Percentiles rank a stretch among this genome's conserved stretches.
These are phyloP conservation scores for Maconellicoccus hirsutus DNA, from an alignment of 1,140 invertebrate species.

Conservation along the genomic window DNA sequence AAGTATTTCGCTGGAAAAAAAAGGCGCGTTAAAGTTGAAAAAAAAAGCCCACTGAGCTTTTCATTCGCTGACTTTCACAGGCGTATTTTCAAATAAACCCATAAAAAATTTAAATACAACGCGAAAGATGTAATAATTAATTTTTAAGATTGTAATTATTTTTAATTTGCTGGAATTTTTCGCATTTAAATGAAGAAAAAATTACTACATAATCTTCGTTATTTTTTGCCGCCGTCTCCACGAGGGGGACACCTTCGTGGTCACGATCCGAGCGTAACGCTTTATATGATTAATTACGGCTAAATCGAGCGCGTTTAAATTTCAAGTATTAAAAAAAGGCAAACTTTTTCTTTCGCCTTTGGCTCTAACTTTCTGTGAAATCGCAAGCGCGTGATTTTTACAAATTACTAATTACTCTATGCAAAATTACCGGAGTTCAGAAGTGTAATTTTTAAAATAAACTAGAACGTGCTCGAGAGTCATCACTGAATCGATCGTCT, in stretches of 20 bases:
- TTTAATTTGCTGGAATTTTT: neutral
- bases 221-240: neutral
- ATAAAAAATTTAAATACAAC: neutral
- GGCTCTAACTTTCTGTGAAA: neutral
- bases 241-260: neutral
- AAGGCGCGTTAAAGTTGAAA: too few relatives aligned
- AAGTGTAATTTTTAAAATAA: too few relatives aligned
- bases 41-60: too few relatives aligned
- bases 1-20: too few relatives aligned
- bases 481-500: too few relatives aligned
- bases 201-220: neutral
- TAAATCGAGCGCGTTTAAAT: neutral
- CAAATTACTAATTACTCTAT: neutral
- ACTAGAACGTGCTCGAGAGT: too few relatives aligned
- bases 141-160: slow-evolving; percentile 6
- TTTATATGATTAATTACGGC: slow-evolving; percentile 1
- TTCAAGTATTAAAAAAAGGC: neutral
- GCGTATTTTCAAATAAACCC: neutral
- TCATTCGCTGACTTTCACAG: neutral
- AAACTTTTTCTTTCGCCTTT: neutral
- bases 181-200: neutral
- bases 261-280: neutral
- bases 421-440: too few relatives aligned
- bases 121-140: slow-evolving; percentile 1
- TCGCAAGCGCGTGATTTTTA: neutral